Percentiles rank a stretch among this genome's conserved stretches.
These are phyloP conservation scores for Nomada lathburiana DNA, from an alignment of 2,888 invertebrate genomes.

Conservation along the genomic window DNA sequence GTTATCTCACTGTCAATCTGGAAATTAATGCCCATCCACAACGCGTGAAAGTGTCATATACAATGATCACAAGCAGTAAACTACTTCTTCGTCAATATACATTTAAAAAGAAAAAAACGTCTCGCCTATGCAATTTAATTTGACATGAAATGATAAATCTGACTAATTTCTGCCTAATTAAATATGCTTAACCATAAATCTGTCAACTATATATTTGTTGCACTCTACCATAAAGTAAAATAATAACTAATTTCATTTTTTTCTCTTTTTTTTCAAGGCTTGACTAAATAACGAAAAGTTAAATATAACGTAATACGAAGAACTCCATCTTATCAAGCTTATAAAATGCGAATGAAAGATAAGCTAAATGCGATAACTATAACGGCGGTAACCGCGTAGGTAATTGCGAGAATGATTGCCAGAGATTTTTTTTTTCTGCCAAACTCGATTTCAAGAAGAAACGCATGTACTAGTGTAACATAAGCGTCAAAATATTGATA, in stretches of 20 bases:
- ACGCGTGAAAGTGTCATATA: conserved; percentile 30
- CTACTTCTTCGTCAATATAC: conserved; percentile 2
- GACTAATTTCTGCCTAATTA: not conserved
- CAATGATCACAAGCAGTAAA: conserved; percentile 17
- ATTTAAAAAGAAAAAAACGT: conserved; percentile 1
- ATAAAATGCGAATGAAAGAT: conserved; percentile 9
- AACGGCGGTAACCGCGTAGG: conserved; percentile 7
- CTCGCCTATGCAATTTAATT: not conserved
- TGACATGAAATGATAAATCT: conserved; percentile 1
- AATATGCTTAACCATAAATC: not conserved
- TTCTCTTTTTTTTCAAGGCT: not conserved
- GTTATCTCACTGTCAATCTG: conserved; percentile 42
- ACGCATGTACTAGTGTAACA: not conserved
- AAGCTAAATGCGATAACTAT: conserved; percentile 5
- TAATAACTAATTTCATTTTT: too few species aligned
- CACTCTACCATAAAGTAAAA: too few species aligned
- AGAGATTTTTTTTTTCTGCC: not conserved
- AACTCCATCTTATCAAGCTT: conserved; percentile 17
- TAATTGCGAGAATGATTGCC: not conserved
- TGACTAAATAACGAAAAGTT: conserved; percentile 4
- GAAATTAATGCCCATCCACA: conserved; percentile 18
- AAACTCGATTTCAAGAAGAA: not conserved
- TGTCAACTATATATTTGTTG: too few species aligned
- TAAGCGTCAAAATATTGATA: conserved; percentile 32
- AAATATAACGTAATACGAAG: not conserved